Percentiles rank a stretch among this genome's conserved stretches.
Conservation (phyloP, 2,797 vertebrate genomes). For the Coracias cyanogaster region DNA sequence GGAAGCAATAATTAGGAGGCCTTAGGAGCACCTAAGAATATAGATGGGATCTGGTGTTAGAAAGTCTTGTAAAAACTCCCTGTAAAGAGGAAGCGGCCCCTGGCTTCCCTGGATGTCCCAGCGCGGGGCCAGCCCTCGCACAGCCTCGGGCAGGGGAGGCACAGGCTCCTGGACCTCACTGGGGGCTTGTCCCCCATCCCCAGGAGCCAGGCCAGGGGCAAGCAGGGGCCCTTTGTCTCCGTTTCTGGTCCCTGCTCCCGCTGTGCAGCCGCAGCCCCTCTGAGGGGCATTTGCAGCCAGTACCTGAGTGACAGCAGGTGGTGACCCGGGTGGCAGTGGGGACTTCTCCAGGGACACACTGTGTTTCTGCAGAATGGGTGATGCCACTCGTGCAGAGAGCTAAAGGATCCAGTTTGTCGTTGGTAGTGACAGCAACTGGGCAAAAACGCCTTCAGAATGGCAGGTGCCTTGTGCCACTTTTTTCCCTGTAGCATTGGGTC, state of each 20-base stretch:
- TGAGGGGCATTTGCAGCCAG: not conserved
- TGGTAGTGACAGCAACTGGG: not conserved
- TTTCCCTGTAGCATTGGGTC: not conserved
- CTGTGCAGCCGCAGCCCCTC: not conserved
- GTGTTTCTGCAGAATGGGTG: not conserved
- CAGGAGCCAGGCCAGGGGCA: not conserved
- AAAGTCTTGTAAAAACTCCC: slow-evolving; percentile 48
- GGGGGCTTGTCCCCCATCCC: not conserved
- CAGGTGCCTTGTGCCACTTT: not conserved
- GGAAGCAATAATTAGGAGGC: slow-evolving; percentile 53
- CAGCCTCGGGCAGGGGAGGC: not conserved
- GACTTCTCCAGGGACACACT: not conserved
- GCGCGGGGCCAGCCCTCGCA: not conserved
- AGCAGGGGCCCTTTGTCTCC: fast-evolving
- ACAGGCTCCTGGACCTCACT: not conserved
- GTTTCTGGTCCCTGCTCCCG: fast-evolving
- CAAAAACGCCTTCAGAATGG: not conserved
- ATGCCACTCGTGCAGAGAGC: fast-evolving
- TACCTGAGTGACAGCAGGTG: not conserved
- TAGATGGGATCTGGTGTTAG: not conserved
- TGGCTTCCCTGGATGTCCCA: not conserved
- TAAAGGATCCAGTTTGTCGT: fast-evolving
- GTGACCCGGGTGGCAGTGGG: not conserved
- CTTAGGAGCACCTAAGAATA: slow-evolving; percentile 26
- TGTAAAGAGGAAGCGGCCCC: not conserved